A percentile compares a stretch with the other conserved stretches of the same genome.
Evolutionary conservation across 2,113 vertebrate genomes (phyloP).

Genomic region (Scatophagus argus): DNA sequence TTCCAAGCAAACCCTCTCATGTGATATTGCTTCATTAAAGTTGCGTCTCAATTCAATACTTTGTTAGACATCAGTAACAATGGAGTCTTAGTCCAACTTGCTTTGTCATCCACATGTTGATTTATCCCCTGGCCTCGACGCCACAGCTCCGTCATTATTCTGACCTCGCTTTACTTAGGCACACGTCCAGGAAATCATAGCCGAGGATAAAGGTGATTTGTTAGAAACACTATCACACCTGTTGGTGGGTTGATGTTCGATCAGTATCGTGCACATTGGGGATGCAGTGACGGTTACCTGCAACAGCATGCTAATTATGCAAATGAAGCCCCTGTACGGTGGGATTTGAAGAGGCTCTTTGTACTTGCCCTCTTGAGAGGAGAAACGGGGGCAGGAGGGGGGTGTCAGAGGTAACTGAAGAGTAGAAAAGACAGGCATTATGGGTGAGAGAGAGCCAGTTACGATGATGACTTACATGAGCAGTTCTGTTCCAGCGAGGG

Average conservation of each 20-base stretch:
- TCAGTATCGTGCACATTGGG: not conserved
- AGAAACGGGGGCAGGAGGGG: not conserved
- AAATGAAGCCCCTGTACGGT: conserved; percentile 51
- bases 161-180: not conserved
- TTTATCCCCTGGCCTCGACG: not conserved
- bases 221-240: conserved; percentile 60
- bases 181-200: conserved; percentile 38
- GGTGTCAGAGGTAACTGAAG: conserved; percentile 51
- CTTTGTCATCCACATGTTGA: not conserved
- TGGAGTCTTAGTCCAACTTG: not conserved
- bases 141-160: not conserved
- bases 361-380: conserved; percentile 56
- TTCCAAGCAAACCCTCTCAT: too few relatives aligned
- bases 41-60: not conserved
- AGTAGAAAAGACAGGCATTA: conserved; percentile 49
- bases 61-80: not conserved
- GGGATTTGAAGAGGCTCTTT: conserved; percentile 72
- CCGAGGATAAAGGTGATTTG: conserved; percentile 52
- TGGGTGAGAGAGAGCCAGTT: conserved; percentile 20
- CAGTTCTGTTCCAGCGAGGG: conserved; percentile 38
- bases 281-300: conserved; percentile 53
- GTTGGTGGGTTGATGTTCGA: conserved; percentile 22
- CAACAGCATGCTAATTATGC: conserved; percentile 65
- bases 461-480: conserved; percentile 68
- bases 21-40: too few relatives aligned